Evolutionary conservation across 2,888 invertebrate species (phyloP).

Genomic region (Macrosoma leucophasiata): DNA sequence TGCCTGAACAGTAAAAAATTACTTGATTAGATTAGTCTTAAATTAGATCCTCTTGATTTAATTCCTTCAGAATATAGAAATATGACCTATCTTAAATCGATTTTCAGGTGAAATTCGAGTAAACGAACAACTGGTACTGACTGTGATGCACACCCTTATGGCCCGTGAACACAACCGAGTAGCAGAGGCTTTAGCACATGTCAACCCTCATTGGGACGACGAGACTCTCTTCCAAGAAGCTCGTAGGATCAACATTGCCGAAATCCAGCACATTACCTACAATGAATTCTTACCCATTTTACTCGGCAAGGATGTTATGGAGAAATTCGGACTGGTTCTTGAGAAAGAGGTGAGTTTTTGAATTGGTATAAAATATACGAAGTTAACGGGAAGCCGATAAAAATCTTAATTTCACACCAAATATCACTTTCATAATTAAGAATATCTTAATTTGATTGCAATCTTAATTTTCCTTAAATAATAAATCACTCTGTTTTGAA

Average conservation of each 20-base stretch:
- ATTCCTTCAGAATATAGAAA: too few relatives aligned
- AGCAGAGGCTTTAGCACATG: constrained; percentile 82
- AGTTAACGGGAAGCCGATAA: too few relatives aligned
- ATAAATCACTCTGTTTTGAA: too few relatives aligned
- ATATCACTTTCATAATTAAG: too few relatives aligned
- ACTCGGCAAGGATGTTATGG: constrained; percentile 93
- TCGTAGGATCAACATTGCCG: constrained; percentile 88
- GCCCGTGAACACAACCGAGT: constrained; percentile 93
- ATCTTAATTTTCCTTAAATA: too few relatives aligned
- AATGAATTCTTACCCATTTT: constrained; percentile 93
- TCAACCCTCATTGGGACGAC: constrained; percentile 96
- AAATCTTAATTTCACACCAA: too few relatives aligned
- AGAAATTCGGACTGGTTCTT: constrained; percentile 89
- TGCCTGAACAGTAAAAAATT: too few relatives aligned
- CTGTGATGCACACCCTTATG: constrained; percentile 94
- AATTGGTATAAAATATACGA: too few relatives aligned
- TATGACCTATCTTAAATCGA: constrained; percentile 3
- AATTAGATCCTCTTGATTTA: too few relatives aligned
- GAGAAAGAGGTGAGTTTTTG: constrained; percentile 90
- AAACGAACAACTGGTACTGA: constrained; percentile 91
- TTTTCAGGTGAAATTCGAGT: constrained; percentile 89
- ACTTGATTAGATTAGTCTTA: too few relatives aligned
- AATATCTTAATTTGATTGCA: too few relatives aligned
- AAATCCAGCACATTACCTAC: constrained; percentile 92
- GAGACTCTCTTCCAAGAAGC: constrained; percentile 93